Evolutionary conservation across 2,888 invertebrate species (phyloP), one percentile per base, ranked within the genome.

Genomic region (Himalopsyche anomala): DNA sequence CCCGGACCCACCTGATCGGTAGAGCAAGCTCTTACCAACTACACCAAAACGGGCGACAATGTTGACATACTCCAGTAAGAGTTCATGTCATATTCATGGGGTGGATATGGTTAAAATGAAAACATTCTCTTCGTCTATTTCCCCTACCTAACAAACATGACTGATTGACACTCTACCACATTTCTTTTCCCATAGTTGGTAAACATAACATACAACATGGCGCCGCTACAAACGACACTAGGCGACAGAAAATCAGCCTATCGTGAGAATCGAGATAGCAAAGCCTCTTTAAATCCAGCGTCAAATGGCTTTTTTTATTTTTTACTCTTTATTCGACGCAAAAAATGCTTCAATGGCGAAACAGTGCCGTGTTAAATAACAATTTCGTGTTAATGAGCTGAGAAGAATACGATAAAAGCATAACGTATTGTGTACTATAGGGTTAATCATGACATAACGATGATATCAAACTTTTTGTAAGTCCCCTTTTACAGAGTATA

Each of bases 181-280:
- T 19, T 69, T 69, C 36, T 36, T 69, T 69, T 74, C 38, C 74
- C 5, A 74, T 74, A 15, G 38, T 12, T 15, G 36, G 74, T 74
- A 36, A 74, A 74, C 36, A 36, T 74, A 36, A 4, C 51, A 51
- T 2, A 51, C 51, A 51, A 51, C 15, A 51, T 15, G 4, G 12
- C 74, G 38, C 12, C 36, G 12, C 69, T 8, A 12, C 9, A 12
- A 36, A 11, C 36, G 69, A 69, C 28, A 19, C n/a, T 36, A 69
- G 17, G 69, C 28, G 69, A 69, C 69, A 9, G 69, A 69, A 69
- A 69, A 74, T 74, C 74, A 36, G 74, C 36, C 74, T 74, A 74
- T 74, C 74, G 15, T 36, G 15, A 36, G 74, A 11, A 74, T 74
- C 74, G 36, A 74, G 74, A 74, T 74, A 38, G 74, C 36, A 38